Conservation (phyloP, 37 sponge, comb jelly and placozoan species). For the Beroe ovata region DNA sequence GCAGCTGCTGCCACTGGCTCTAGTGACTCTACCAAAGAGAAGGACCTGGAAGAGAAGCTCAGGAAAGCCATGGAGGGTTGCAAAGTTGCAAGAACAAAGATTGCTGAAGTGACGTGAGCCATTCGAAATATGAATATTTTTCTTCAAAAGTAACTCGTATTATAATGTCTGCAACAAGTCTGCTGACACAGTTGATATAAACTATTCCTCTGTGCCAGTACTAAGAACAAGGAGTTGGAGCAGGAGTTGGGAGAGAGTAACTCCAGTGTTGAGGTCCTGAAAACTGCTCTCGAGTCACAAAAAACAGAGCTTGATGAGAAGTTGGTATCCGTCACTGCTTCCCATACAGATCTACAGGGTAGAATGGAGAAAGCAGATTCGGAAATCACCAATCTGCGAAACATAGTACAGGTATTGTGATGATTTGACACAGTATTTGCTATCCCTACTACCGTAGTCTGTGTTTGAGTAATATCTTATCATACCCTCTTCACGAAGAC, state of each 20-base stretch:
- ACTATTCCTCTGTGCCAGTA: too few species aligned
- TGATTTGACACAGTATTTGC: too few species aligned
- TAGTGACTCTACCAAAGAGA: too few species aligned
- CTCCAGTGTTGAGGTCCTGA: conserved; percentile 4
- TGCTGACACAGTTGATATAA: too few species aligned
- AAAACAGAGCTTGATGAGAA: conserved; percentile 2
- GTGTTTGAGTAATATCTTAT: too few species aligned
- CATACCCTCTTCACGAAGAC: too few species aligned
- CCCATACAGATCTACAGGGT: not conserved
- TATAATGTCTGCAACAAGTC: too few species aligned
- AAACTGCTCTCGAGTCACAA: conserved; percentile 11
- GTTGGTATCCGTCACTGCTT: not conserved
- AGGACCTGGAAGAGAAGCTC: not conserved
- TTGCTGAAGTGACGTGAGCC: conserved; percentile 6
- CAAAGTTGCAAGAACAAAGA: not conserved
- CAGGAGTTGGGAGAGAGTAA: conserved; percentile 27
- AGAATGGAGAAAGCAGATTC: not conserved
- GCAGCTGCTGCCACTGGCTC: not conserved
- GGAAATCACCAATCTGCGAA: not conserved
- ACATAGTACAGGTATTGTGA: not conserved
- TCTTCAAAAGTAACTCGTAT: too few species aligned
- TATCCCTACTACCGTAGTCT: too few species aligned
- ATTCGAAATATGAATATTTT: not conserved
- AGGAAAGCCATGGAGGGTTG: not conserved
- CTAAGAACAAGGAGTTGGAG: conserved; percentile 31